Evolutionary conservation across 2,797 vertebrate species (phyloP).

Genomic region (Acropternis orthonyx): DNA sequence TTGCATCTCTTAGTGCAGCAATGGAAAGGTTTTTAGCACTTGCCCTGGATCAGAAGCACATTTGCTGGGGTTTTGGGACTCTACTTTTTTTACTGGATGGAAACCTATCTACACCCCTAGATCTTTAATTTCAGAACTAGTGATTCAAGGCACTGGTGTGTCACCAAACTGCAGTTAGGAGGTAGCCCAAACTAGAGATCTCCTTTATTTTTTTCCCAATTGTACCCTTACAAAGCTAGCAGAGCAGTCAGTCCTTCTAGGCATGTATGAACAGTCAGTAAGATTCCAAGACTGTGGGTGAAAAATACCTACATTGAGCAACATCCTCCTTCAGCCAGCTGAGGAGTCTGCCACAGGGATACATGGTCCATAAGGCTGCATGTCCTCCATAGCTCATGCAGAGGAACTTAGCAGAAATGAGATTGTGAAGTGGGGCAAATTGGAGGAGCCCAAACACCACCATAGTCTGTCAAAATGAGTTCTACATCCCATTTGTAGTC

Average conservation of each 20-base stretch:
- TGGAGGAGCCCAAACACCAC: not conserved
- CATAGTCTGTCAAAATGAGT: not conserved
- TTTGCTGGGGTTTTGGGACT: not conserved
- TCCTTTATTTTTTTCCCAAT: not conserved
- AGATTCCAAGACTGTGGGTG: not conserved
- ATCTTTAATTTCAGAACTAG: not conserved
- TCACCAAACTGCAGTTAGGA: not conserved
- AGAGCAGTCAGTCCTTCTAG: not conserved
- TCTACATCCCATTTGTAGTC: not conserved
- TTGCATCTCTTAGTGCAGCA: not conserved
- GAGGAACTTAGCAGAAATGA: not conserved
- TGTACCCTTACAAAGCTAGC: not conserved
- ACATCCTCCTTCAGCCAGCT: not conserved
- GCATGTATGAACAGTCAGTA: not conserved
- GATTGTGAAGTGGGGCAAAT: not conserved
- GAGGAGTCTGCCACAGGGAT: not conserved
- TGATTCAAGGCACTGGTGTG: not conserved
- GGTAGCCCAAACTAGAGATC: not conserved
- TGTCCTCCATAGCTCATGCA: not conserved
- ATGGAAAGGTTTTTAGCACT: not conserved
- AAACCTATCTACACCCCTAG: not conserved
- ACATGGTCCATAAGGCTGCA: not conserved
- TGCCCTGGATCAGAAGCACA: not conserved
- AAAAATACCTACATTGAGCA: not conserved
- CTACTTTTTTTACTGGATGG: not conserved